phyloP scores from a whole-genome alignment of 2,797 vertebrate species.

The Myotis planiceps region DNA sequence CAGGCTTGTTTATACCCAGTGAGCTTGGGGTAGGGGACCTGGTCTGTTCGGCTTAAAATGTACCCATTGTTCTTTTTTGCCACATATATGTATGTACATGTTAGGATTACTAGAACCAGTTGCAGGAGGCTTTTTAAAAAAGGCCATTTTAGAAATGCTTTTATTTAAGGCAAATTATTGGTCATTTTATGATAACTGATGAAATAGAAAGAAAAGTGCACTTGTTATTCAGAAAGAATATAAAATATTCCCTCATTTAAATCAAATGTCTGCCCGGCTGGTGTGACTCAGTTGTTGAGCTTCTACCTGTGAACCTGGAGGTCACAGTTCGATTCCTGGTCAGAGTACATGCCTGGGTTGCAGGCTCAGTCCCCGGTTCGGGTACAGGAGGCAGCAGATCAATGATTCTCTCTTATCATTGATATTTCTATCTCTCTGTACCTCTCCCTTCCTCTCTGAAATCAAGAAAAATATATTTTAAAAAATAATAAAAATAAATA shows the following conservation, averaged over 20 bases:
- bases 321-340: too few species aligned
- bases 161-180: neutral
- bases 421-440: too few species aligned
- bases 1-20: neutral
- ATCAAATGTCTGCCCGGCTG: neutral
- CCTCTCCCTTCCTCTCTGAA: too few species aligned
- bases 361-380: too few species aligned
- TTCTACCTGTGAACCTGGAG: too few species aligned
- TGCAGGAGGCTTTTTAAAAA: neutral
- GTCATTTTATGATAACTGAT: constrained; percentile 4
- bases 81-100: neutral
- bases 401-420: too few species aligned
- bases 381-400: too few species aligned
- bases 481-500: too few species aligned
- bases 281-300: too few species aligned
- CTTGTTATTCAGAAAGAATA: constrained; percentile 13
- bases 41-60: neutral
- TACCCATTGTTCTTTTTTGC: neutral
- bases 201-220: neutral
- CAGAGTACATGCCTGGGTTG: too few species aligned
- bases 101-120: neutral
- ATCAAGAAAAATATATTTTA: too few species aligned
- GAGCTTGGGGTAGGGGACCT: neutral
- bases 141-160: neutral
- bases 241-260: neutral